phyloP scores from a whole-genome alignment of 30 jellyfish, hydroid and myxozoan genomes.

The Turritopsis rubra region DNA sequence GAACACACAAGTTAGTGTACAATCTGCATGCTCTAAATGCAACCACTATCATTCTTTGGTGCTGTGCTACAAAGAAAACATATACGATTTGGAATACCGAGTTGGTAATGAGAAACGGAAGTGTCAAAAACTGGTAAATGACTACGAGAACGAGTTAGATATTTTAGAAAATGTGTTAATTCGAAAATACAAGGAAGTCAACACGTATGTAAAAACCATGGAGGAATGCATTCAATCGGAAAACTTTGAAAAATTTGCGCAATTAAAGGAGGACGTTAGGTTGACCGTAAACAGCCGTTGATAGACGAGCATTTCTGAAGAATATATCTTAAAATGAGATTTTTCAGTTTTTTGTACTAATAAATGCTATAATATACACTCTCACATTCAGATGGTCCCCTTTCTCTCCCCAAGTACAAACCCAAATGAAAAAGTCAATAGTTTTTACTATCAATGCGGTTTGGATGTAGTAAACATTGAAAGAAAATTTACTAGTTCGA shows the following conservation, averaged over 20 bases:
- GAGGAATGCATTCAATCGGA: not conserved
- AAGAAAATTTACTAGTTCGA: no score
- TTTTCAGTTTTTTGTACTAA: not conserved
- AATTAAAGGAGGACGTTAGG: not conserved
- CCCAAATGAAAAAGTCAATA: no score
- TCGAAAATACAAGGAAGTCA: constrained; percentile 6
- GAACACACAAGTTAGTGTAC: not conserved
- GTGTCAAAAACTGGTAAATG: not conserved
- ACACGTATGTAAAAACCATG: not conserved
- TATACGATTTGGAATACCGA: not conserved
- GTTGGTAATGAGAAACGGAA: not conserved
- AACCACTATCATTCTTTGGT: not conserved
- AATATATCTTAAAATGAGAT: not conserved
- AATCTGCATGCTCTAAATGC: not conserved
- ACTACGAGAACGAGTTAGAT: constrained; percentile 5
- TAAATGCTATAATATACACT: not conserved
- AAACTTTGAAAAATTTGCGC: not conserved
- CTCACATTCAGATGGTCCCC: no score
- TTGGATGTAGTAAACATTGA: no score
- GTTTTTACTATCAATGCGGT: no score
- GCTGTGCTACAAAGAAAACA: not conserved
- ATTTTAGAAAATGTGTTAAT: not conserved
- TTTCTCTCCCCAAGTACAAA: no score
- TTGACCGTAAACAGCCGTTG: not conserved
- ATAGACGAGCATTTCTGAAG: not conserved